These are phyloP conservation scores for Phataginus tricuspis DNA, from an alignment of 2,797 vertebrate genomes.

Conservation along the genomic window DNA sequence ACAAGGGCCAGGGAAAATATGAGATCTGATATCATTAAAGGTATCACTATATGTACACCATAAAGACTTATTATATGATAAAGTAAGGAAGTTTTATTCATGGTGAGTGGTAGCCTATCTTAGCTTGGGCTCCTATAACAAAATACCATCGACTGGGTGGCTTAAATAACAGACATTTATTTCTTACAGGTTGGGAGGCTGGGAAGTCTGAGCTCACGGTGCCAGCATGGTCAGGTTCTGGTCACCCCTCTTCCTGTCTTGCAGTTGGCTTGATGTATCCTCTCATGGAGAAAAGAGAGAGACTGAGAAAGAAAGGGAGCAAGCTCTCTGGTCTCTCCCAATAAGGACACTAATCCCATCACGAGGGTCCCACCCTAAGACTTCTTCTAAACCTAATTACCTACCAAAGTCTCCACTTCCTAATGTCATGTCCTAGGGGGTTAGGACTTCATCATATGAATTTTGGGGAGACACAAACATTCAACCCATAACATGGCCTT, in stretches of 20 bases:
- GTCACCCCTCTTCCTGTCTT: not conserved
- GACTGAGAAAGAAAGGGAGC: not conserved
- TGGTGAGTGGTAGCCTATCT: not conserved
- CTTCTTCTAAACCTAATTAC: not conserved
- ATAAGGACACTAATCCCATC: not conserved
- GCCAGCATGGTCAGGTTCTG: not conserved
- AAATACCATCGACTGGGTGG: not conserved
- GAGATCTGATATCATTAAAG: not conserved
- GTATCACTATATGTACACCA: not conserved
- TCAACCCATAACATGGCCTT: not conserved
- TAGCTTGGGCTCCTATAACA: not conserved
- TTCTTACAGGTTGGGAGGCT: not conserved
- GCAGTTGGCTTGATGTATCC: not conserved
- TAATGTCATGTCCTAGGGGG: not conserved
- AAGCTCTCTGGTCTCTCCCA: not conserved
- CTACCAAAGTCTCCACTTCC: not conserved
- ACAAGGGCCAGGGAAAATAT: not conserved
- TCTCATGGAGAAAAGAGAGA: not conserved
- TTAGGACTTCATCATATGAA: not conserved
- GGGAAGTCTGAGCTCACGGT: not conserved
- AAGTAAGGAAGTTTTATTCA: not conserved
- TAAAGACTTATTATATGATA: not conserved
- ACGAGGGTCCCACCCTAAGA: not conserved
- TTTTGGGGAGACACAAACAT: not conserved
- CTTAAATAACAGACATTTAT: not conserved